Conservation (phyloP, 2,888 invertebrate species). For the Melieria omissa region DNA sequence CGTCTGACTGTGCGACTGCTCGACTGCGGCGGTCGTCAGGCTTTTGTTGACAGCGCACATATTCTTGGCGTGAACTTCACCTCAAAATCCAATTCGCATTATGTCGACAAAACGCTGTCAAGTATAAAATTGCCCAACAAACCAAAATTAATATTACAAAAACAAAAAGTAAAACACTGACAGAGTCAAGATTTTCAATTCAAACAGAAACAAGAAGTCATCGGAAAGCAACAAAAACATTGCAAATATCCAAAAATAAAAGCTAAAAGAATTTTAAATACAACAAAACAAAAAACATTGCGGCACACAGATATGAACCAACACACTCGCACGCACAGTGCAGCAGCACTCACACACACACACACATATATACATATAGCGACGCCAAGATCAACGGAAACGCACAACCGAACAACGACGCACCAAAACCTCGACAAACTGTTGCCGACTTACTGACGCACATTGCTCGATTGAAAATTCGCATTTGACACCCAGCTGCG, state of each 20-base stretch:
- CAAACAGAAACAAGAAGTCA: constrained; percentile 10
- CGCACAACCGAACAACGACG: too few species aligned
- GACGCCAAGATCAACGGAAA: background rate
- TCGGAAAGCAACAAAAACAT: constrained; percentile 10
- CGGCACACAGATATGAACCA: background rate
- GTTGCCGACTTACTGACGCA: background rate
- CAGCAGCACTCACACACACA: background rate
- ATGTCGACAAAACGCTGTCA: background rate
- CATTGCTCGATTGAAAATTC: too few species aligned
- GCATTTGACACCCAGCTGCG: too few species aligned
- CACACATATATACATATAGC: background rate
- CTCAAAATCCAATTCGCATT: constrained; percentile 31
- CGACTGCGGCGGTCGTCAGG: background rate
- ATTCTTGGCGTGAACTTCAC: constrained; percentile 39
- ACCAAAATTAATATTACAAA: background rate
- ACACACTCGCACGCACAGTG: background rate
- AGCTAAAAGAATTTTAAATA: background rate
- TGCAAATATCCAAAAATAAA: constrained; percentile 15
- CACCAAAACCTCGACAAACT: background rate
- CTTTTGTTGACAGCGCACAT: constrained; percentile 11
- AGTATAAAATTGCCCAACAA: background rate
- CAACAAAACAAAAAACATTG: too few species aligned
- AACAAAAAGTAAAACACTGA: background rate
- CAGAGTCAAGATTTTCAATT: background rate
- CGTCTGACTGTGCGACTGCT: too few species aligned